Evolutionary conservation across 2,888 invertebrate species (phyloP), one percentile per base, ranked within the genome.

Genomic region (Apantesis nais): DNA sequence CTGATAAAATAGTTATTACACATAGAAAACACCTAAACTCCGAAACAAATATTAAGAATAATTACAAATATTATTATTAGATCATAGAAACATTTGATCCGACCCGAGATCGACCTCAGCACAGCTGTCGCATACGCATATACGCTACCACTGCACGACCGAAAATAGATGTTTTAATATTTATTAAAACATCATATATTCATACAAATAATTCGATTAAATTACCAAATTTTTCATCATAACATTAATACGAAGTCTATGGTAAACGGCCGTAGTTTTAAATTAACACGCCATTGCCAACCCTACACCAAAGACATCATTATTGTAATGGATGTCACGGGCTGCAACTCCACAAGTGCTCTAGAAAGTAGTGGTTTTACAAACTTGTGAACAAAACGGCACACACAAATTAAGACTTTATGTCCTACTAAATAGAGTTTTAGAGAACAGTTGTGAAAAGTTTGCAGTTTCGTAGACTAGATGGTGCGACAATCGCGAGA

Each of bases 281-380:
- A 63, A 63, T 16, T n/a, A 0, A 22, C 16, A 11, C 9, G 29
- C 22, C 16, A 12, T 64, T 37, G 74, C 60, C 91, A 93, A 70
- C 94, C 94, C 92, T 93, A 79, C 66, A 75, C 72, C 81, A 88
- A 90, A 90, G 88, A 91, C 90, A 92, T 93, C 92, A 93, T 93
- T 91, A 91, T 89, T 86, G 90, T 93, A 93, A 94, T 94, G 94
- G 94, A 94, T 93, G 94, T 94, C 94, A 94, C 93, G 93, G 92
- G 88, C 91, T 91, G 86, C 92, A 91, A 92, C 93, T 89, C 85
- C 81, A 88, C 89, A 90, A 94, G 93, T 89, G 89, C 91, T 89
- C 92, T 91, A 88, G 87, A 90, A 90, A 90, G 85, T 87, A 88
- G 85, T 87, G 83, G 83, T 81, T 83, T 75, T 84, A 85, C 88